Percentiles rank a stretch among this genome's conserved stretches.
phyloP scores from a whole-genome alignment of 2,888 invertebrate genomes.

The Xestobium rufovillosum region DNA sequence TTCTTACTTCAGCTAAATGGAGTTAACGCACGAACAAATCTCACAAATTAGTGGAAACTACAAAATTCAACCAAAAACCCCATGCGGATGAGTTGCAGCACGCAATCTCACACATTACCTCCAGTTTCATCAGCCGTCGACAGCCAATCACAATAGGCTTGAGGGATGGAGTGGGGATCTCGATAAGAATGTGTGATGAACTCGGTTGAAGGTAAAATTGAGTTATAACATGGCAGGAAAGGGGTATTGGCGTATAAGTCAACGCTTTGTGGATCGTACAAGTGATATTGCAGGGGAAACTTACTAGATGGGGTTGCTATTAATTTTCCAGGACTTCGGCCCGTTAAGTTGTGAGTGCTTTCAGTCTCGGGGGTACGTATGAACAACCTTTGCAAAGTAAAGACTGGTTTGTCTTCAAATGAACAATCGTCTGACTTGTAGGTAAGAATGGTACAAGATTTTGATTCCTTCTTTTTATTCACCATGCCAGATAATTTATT shows the following conservation, averaged over 20 bases:
- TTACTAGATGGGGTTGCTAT: slow-evolving; percentile 32
- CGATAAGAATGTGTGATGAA: slow-evolving; percentile 25
- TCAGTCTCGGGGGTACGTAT: slow-evolving; percentile 31
- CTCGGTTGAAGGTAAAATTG: slow-evolving; percentile 23
- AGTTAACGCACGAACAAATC: slow-evolving; percentile 21
- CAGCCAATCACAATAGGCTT: slow-evolving; percentile 43
- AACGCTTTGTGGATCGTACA: slow-evolving; percentile 27
- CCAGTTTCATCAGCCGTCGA: slow-evolving; percentile 30
- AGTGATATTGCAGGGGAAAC: slow-evolving; percentile 38
- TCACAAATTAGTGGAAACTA: slow-evolving; percentile 30
- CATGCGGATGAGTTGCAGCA: slow-evolving; percentile 38
- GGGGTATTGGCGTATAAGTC: slow-evolving; percentile 39
- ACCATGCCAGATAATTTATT: slow-evolving; percentile 30
- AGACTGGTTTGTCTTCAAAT: slow-evolving; percentile 29
- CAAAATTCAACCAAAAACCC: slow-evolving; percentile 28
- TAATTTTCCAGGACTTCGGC: not conserved
- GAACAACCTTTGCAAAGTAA: slow-evolving; percentile 38
- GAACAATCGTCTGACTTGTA: slow-evolving; percentile 10
- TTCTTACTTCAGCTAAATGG: slow-evolving; percentile 38
- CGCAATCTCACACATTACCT: slow-evolving; percentile 36
- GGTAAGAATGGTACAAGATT: slow-evolving; percentile 20
- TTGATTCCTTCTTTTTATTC: slow-evolving; percentile 24
- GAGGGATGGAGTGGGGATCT: slow-evolving; percentile 29
- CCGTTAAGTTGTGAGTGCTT: not conserved
- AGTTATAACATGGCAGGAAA: slow-evolving; percentile 37